A percentile compares a stretch with the other conserved stretches of the same genome.
These are phyloP conservation scores for Rhinophrynus dorsalis DNA, from an alignment of 2,797 vertebrate species.

Conservation along the genomic window DNA sequence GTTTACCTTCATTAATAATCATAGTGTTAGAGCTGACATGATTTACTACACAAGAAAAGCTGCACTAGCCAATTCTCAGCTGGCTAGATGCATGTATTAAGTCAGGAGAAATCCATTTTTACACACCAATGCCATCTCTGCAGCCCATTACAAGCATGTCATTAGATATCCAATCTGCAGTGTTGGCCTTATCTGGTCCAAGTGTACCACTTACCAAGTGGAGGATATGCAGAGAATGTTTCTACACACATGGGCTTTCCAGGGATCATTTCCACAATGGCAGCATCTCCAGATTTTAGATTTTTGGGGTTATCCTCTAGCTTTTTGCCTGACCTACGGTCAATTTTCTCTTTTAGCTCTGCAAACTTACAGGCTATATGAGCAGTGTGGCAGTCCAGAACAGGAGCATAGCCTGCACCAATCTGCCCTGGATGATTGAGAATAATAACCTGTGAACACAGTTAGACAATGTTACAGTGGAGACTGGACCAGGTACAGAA, in stretches of 20 bases:
- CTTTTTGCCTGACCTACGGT: constrained; percentile 79
- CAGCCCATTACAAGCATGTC: too few species aligned
- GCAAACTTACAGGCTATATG: constrained; percentile 67
- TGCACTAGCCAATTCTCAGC: too few species aligned
- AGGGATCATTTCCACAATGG: constrained; percentile 62
- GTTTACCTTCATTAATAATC: too few species aligned
- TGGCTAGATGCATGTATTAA: too few species aligned
- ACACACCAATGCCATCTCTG: too few species aligned
- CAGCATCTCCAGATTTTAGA: constrained; percentile 65
- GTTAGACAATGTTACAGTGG: not conserved
- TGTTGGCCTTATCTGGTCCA: constrained; percentile 60
- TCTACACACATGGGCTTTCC: constrained; percentile 69
- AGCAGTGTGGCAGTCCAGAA: constrained; percentile 64
- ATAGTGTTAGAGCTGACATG: too few species aligned
- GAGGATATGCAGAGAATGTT: constrained; percentile 60
- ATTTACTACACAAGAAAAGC: too few species aligned
- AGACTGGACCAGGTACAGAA: not conserved
- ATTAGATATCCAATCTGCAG: too few species aligned
- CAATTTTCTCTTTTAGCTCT: constrained; percentile 81
- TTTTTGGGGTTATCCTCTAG: constrained; percentile 70
- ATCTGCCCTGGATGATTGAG: constrained; percentile 64
- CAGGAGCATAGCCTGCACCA: constrained; percentile 57
- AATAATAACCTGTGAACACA: constrained; percentile 57
- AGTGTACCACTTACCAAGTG: constrained; percentile 55
- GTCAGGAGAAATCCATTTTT: too few species aligned